phyloP scores from a whole-genome alignment of 2,888 invertebrate species.

The Rhopalosiphum nymphaeae region DNA sequence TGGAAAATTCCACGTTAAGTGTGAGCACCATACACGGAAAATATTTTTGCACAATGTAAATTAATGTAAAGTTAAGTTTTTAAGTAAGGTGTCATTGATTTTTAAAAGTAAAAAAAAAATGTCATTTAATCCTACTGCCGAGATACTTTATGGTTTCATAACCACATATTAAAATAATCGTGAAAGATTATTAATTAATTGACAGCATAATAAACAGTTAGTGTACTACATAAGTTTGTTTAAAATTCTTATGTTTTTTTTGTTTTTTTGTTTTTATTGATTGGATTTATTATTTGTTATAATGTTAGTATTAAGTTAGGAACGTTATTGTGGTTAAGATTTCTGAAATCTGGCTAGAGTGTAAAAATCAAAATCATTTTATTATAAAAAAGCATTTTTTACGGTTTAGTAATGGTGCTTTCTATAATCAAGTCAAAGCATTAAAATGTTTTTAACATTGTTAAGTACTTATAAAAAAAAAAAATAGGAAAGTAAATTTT shows the following conservation, averaged over 20 bases:
- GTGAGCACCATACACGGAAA: background rate
- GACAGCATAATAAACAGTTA: background rate
- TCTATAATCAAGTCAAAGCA: constrained; percentile 10
- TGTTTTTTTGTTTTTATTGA: background rate
- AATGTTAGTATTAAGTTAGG: background rate
- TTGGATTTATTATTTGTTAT: constrained; percentile 14
- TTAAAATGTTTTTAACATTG: constrained; percentile 43
- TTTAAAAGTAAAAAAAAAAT: background rate
- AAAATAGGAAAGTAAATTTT: constrained; percentile 34
- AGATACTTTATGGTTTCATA: background rate
- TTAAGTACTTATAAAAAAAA: constrained; percentile 16
- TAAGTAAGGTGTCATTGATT: constrained; percentile 6
- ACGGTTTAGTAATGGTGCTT: constrained; percentile 51
- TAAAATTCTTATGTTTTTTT: background rate
- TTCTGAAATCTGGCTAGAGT: constrained; percentile 53
- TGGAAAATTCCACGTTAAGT: background rate
- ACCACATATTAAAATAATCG: background rate
- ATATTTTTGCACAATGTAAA: constrained; percentile 45
- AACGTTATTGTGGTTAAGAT: constrained; percentile 16
- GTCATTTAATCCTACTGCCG: background rate
- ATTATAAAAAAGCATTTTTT: constrained; percentile 47
- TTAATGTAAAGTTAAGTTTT: background rate
- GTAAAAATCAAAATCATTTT: constrained; percentile 53
- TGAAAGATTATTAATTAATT: background rate
- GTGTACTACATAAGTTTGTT: background rate